Evolutionary conservation across 1,140 invertebrate species (phyloP).

Genomic region (Proctacanthus coquilletti): DNA sequence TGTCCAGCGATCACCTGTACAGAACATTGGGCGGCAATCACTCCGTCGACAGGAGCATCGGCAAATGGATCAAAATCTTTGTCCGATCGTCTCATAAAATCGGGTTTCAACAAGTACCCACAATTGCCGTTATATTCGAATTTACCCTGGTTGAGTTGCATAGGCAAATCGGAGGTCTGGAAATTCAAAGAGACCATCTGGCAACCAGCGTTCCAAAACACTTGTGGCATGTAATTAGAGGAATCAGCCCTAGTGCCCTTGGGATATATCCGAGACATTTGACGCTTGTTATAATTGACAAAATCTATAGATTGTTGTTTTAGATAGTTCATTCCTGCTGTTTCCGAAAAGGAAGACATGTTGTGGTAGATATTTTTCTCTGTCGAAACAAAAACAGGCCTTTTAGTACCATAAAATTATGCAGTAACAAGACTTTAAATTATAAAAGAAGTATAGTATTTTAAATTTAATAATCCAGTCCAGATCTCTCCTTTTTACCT

Average conservation of each 20-base stretch:
- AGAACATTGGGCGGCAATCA: conserved; percentile 95
- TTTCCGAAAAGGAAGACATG: conserved; percentile 99
- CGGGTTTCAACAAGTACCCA: conserved; percentile 94
- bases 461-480: conserved; percentile 1
- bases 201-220: conserved; percentile 84
- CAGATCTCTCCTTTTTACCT: conserved; percentile 64
- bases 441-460: no score
- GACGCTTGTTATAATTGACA: conserved; percentile 99
- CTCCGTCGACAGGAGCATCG: conserved; percentile 97
- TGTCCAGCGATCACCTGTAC: conserved; percentile 98
- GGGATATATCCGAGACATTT: conserved; percentile 98
- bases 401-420: no score
- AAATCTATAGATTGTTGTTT: conserved; percentile 95
- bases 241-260: conserved; percentile 97
- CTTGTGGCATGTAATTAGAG: conserved; percentile 99
- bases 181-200: conserved; percentile 99
- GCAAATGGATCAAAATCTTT: conserved; percentile 97
- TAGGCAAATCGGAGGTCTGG: conserved; percentile 96
- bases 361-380: conserved; percentile 92
- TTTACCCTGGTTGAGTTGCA: conserved; percentile 99
- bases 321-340: conserved; percentile 82
- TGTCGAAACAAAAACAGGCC: conserved; percentile 33
- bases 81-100: conserved; percentile 96
- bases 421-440: no score
- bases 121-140: conserved; percentile 97